Evolutionary conservation across 2,113 vertebrate genomes (phyloP).

Genomic region (Ahaetulla prasina): DNA sequence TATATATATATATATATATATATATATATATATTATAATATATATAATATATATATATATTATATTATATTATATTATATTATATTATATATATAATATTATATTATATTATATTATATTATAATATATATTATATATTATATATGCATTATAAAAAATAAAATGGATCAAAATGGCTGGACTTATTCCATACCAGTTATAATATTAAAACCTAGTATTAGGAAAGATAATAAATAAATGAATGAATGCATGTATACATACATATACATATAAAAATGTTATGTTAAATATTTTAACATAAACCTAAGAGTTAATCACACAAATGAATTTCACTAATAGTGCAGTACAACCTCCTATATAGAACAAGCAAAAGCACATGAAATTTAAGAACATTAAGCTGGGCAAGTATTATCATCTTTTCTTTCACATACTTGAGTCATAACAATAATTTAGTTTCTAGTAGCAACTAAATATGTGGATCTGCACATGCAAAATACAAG

Average conservation of each 20-base stretch:
- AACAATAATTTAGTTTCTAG: neutral
- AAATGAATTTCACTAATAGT: neutral
- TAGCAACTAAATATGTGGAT: neutral
- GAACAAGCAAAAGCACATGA: neutral
- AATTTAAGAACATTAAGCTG: neutral
- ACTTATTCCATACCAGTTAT: neutral
- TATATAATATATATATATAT: too few species aligned
- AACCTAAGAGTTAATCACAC: neutral
- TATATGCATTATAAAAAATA: neutral
- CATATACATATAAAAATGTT: neutral
- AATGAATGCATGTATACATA: neutral
- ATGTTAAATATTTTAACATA: neutral
- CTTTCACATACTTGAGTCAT: neutral
- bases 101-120: too few species aligned
- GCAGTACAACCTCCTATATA: neutral
- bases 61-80: too few species aligned
- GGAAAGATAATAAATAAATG: neutral
- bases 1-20: too few species aligned
- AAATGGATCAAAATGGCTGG: neutral
- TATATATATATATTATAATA: too few species aligned
- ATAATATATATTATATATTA: too few species aligned
- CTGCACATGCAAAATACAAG: neutral
- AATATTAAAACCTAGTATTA: neutral
- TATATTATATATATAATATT: too few species aligned
- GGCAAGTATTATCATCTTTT: neutral